phyloP scores from a whole-genome alignment of 2,888 invertebrate genomes.

The Xylota segnis region DNA sequence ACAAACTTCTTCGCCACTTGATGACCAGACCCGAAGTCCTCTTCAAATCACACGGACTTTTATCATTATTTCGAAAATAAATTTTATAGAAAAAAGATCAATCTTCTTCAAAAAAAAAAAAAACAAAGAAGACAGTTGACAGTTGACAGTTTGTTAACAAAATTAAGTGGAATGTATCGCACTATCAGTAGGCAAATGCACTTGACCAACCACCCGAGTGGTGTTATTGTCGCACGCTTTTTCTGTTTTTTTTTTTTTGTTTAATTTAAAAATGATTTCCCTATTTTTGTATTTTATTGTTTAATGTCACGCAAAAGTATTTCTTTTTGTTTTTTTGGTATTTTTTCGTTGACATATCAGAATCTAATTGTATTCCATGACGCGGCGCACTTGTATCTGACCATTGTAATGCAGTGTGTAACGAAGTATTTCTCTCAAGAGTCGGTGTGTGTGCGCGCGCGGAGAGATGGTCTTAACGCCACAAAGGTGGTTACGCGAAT shows the following conservation, averaged over 20 bases:
- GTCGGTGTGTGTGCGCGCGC: slow-evolving; percentile 15
- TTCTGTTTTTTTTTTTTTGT: slow-evolving; percentile 7
- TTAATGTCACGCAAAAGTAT: slow-evolving; percentile 51
- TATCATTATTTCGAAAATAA: slow-evolving; percentile 11
- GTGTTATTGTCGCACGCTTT: slow-evolving; percentile 46
- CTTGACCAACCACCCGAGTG: slow-evolving; percentile 50
- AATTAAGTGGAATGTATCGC: slow-evolving; percentile 46
- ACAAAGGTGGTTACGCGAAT: slow-evolving; percentile 71
- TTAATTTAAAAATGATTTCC: slow-evolving; percentile 27
- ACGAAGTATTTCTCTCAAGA: slow-evolving; percentile 26
- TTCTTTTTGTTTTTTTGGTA: slow-evolving; percentile 1
- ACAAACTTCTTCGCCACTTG: slow-evolving; percentile 23
- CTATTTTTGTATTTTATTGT: slow-evolving; percentile 19
- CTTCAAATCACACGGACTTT: slow-evolving; percentile 27
- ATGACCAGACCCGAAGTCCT: slow-evolving; percentile 15
- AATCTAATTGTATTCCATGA: slow-evolving; percentile 22
- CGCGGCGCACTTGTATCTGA: slow-evolving; percentile 53
- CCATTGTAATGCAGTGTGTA: slow-evolving; percentile 46
- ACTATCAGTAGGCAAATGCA: slow-evolving; percentile 57
- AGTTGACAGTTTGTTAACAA: slow-evolving; percentile 8
- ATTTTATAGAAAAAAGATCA: slow-evolving; percentile 15
- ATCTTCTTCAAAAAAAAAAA: slow-evolving; percentile 33
- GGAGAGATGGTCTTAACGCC: slow-evolving; percentile 66
- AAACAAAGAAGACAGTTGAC: slow-evolving; percentile 5
- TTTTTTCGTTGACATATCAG: slow-evolving; percentile 32